phyloP scores from a whole-genome alignment of 2,888 invertebrate species.

The Lasioglossum morio region DNA sequence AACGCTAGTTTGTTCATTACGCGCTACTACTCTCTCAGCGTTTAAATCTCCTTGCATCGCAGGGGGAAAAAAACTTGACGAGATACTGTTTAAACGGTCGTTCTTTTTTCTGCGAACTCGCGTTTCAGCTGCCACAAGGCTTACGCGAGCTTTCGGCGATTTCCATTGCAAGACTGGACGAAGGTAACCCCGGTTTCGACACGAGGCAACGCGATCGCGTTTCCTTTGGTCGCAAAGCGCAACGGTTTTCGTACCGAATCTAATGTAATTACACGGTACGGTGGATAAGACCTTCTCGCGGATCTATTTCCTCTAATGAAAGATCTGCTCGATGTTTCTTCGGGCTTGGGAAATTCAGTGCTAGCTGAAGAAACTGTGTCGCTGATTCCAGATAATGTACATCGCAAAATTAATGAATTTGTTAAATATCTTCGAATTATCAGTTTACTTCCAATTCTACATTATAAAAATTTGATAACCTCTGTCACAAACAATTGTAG shows the following conservation, averaged over 20 bases:
- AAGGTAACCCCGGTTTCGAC: slow-evolving; percentile 7
- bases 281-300: slow-evolving; percentile 41
- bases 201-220: slow-evolving; percentile 4
- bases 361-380: not conserved
- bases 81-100: not conserved
- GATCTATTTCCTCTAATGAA: slow-evolving; percentile 30
- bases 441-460: not conserved
- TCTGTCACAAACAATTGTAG: too few relatives aligned
- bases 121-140: not conserved
- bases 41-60: not conserved
- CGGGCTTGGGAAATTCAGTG: not conserved
- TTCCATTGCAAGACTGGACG: slow-evolving; percentile 27
- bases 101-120: not conserved
- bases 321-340: slow-evolving; percentile 13
- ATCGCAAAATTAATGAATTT: not conserved
- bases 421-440: not conserved
- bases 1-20: not conserved
- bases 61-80: not conserved
- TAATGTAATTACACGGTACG: slow-evolving; percentile 59
- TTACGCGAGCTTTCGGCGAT: slow-evolving; percentile 15
- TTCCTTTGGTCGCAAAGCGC: slow-evolving; percentile 38
- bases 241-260: slow-evolving; percentile 32
- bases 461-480: too few relatives aligned
- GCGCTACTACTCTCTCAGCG: not conserved
- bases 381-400: not conserved